Conservation (phyloP, 2,888 invertebrate species). For the Terebella lapidaria region DNA sequence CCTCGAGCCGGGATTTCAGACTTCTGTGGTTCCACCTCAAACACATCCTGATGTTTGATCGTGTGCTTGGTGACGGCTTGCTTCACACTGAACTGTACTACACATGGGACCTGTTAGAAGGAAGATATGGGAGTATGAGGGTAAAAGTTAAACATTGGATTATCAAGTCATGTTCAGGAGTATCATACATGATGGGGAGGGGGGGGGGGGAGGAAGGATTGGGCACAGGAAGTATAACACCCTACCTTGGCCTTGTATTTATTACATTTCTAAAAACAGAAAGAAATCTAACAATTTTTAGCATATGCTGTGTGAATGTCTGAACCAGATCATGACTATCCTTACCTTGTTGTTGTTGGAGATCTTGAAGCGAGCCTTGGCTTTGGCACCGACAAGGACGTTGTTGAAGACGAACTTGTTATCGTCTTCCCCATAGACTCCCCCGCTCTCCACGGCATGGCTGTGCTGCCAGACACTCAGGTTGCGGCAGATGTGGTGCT, state of each 20-base stretch:
- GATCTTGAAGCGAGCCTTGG: conserved; percentile 52
- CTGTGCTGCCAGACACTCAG: conserved; percentile 46
- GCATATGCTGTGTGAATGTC: no score
- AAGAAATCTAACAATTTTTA: no score
- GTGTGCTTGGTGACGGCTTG: conserved; percentile 33
- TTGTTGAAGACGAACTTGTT: conserved; percentile 53
- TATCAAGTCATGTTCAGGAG: no score
- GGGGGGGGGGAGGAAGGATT: no score
- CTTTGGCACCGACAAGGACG: conserved; percentile 50
- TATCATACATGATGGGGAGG: no score
- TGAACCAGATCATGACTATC: no score
- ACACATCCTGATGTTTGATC: conserved; percentile 36
- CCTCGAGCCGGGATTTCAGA: conserved; percentile 51
- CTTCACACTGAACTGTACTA: conserved; percentile 46
- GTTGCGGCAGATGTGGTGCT: conserved; percentile 51
- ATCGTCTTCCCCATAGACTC: conserved; percentile 51
- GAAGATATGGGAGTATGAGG: background rate
- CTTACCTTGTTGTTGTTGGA: conserved; percentile 48
- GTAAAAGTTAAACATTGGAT: no score
- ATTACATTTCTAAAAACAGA: no score
- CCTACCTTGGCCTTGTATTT: no score
- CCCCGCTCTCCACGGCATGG: conserved; percentile 44
- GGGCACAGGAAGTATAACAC: no score
- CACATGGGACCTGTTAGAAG: conserved; percentile 44
- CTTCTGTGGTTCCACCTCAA: conserved; percentile 49